Base-by-base conservation (phyloP, 2,797 vertebrate species). In the Streptopelia turtur region DNA sequence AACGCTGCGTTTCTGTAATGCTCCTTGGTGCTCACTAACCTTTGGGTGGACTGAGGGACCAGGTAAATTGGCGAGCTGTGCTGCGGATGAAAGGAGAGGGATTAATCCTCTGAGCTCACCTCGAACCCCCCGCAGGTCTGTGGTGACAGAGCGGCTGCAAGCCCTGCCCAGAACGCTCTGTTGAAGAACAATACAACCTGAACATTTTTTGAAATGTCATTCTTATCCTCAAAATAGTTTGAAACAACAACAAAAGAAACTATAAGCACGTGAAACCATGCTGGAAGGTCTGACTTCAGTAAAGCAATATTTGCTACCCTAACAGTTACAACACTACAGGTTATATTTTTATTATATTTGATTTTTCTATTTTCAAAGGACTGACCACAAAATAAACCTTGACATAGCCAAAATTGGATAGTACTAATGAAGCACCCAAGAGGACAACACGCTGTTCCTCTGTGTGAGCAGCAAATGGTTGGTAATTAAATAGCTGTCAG, bases 351-450 rank as follows among this genome's bases (percentile, higher is more conserved):
- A 63, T 75, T 81, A 13, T 71, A 81, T 69, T 81, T 95, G 49
- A 69, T 88, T 89, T 90, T 84, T 71, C 57, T 83, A 49, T 60
- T 86, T 94, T 88, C 87, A 91, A 80, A 91, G 55, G 53, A 64
- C 79, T 83, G 87, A 86, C 76, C 87, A 81, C 85, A 94, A 85
- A 93, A 93, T 43, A 93, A 93, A 93, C 72, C 85, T 88, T 90
- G 76, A 86, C 76, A 68, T 3, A 65, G 88, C 80, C 90, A 86
- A 66, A 91, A 95, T 43, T 50, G 50, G 83, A 64, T 79, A 55
- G 57, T 35, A 55, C 85, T 94, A 90, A 96, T 39, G 85, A 91
- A 91, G 65, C 59, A 75, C 72, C 78, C 83, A 77, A 59, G 77
- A 93, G 90, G 50, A 88, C 85, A 90, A n/a, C 45, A 71, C 0